phyloP scores from a whole-genome alignment of 2,113 vertebrate genomes.

The Myodes glareolus region DNA sequence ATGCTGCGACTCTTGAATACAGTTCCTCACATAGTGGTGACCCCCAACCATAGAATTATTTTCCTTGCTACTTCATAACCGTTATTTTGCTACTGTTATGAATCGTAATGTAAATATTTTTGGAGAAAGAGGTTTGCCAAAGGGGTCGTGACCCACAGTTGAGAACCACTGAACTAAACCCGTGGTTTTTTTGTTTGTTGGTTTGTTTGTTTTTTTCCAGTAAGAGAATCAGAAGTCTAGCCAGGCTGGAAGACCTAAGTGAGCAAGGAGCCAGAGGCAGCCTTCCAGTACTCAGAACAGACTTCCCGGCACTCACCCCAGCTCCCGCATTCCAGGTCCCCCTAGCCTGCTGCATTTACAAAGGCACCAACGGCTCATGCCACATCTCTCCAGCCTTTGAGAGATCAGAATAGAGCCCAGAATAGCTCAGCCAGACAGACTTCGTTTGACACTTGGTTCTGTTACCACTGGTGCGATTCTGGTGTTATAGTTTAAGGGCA shows the following conservation, averaged over 20 bases:
- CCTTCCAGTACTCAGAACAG: not conserved
- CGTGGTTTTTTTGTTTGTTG: too few species aligned
- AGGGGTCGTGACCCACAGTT: not conserved
- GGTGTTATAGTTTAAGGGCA: not conserved
- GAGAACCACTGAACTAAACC: not conserved
- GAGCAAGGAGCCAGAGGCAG: not conserved
- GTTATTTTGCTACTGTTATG: not conserved
- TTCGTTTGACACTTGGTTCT: not conserved
- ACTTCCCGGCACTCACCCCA: not conserved
- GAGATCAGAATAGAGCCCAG: not conserved
- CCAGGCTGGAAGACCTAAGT: not conserved
- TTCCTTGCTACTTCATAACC: not conserved
- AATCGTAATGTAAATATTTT: not conserved
- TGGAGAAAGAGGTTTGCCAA: not conserved
- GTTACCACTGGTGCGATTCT: not conserved
- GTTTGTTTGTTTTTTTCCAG: not conserved
- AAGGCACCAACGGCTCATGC: not conserved
- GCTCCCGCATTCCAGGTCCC: not conserved
- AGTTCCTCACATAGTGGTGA: not conserved
- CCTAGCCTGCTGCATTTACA: not conserved
- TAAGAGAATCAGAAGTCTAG: not conserved
- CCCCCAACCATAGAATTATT: not conserved
- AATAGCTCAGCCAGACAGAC: not conserved
- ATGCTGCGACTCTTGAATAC: not conserved
- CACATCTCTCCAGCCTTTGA: not conserved